phyloP scores from a whole-genome alignment of 2,113 vertebrate genomes.

The Macaca mulatta region DNA sequence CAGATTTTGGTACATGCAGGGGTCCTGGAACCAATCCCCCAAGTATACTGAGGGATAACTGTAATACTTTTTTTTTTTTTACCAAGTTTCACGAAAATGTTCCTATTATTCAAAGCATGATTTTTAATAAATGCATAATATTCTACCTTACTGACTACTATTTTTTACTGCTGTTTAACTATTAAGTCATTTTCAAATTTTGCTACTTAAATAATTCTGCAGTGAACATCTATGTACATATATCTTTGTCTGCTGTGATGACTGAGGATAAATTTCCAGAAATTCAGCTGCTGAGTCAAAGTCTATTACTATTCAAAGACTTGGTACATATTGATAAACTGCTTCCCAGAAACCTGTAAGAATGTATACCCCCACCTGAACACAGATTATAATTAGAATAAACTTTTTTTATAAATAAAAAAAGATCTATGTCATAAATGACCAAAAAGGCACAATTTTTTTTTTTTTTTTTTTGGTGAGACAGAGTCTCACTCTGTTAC shows the following conservation, averaged over 20 bases:
- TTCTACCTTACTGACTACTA: not conserved
- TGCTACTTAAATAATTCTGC: constrained; percentile 6
- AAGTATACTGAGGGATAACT: not conserved
- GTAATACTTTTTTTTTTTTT: not conserved
- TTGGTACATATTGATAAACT: not conserved
- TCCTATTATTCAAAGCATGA: not conserved
- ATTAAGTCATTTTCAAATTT: constrained; percentile 8
- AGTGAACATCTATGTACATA: not conserved
- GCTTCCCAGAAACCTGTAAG: not conserved
- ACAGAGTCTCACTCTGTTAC: too few relatives aligned
- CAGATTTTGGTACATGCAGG: not conserved
- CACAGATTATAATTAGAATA: constrained; percentile 16
- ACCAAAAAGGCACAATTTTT: not conserved
- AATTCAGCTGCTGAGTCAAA: not conserved
- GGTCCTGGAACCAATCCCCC: not conserved
- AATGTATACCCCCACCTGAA: not conserved
- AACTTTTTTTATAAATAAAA: not conserved
- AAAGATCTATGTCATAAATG: not conserved
- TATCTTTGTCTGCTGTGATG: not conserved
- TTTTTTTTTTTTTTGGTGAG: not conserved
- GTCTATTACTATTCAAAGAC: not conserved
- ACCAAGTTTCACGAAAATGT: not conserved
- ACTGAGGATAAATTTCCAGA: constrained; percentile 8
- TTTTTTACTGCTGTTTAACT: not conserved
- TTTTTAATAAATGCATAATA: not conserved